These are phyloP conservation scores for Agapornis canus DNA, from an alignment of 2,797 vertebrate species.

Conservation along the genomic window DNA sequence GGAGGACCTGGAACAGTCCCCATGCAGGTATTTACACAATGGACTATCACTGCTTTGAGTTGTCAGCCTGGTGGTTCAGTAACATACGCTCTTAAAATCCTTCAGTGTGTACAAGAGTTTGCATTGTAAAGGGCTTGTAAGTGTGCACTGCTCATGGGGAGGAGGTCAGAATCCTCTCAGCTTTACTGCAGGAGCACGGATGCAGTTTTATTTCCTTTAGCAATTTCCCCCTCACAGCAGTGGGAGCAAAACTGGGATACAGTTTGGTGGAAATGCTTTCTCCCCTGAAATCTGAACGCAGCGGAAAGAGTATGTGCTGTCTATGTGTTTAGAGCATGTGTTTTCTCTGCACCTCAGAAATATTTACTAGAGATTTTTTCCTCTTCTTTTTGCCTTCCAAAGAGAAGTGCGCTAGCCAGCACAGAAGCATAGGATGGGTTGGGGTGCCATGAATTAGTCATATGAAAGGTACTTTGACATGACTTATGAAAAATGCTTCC, in stretches of 20 bases:
- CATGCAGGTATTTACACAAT: background rate
- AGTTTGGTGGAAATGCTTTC: background rate
- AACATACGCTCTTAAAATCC: background rate
- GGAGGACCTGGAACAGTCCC: background rate
- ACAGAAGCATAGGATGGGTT: background rate
- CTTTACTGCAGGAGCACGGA: background rate
- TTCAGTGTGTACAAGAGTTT: background rate
- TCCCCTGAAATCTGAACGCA: background rate
- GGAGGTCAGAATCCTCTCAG: background rate
- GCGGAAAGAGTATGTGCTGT: background rate
- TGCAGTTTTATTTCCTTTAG: background rate
- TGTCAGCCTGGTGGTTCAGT: background rate
- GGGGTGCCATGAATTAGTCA: background rate
- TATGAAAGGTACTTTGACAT: background rate
- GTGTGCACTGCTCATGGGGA: background rate
- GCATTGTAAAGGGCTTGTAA: background rate
- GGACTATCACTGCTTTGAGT: background rate
- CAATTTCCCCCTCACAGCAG: background rate
- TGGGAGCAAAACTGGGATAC: background rate
- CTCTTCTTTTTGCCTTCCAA: background rate
- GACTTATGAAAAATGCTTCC: background rate
- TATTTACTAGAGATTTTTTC: fast-evolving
- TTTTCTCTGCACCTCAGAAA: background rate
- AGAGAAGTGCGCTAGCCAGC: background rate
- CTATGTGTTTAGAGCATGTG: background rate